phyloP scores from a whole-genome alignment of 2,797 vertebrate species.

The Merluccius polli region DNA sequence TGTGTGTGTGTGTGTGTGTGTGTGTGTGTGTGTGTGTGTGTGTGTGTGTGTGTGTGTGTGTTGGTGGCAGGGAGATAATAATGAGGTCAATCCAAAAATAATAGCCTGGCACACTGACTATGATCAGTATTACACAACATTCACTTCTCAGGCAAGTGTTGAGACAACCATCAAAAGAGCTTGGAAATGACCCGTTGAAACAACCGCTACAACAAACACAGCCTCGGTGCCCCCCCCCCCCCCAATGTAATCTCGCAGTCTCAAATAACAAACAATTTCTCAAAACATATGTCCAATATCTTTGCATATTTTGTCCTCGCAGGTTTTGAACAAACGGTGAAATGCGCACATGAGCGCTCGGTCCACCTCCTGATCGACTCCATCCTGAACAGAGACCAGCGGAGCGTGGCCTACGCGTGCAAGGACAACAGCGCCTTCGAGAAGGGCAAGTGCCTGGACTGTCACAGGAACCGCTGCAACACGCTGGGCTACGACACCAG shows the following conservation, averaged over 20 bases:
- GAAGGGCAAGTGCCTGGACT: constrained; percentile 86
- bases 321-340: constrained; percentile 82
- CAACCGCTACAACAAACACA: background rate
- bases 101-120: background rate
- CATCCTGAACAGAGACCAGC: constrained; percentile 77
- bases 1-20: no score
- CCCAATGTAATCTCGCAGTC: no score
- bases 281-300: background rate
- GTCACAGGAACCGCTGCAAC: constrained; percentile 85
- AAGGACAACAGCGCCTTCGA: constrained; percentile 79
- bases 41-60: no score
- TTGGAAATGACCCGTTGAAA: constrained; percentile 5
- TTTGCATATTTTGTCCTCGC: constrained; percentile 5
- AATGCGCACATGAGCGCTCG: constrained; percentile 90
- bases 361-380: constrained; percentile 95
- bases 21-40: background rate
- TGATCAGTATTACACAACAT: background rate
- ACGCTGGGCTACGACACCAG: constrained; percentile 83
- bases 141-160: constrained; percentile 15
- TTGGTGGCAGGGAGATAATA: constrained; percentile 12
- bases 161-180: background rate
- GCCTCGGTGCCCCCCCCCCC: background rate
- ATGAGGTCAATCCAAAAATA: constrained; percentile 40
- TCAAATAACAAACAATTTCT: no score
- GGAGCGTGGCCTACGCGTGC: constrained; percentile 87